Evolutionary conservation across 2,113 vertebrate genomes (phyloP).

Genomic region (Astur gentilis): DNA sequence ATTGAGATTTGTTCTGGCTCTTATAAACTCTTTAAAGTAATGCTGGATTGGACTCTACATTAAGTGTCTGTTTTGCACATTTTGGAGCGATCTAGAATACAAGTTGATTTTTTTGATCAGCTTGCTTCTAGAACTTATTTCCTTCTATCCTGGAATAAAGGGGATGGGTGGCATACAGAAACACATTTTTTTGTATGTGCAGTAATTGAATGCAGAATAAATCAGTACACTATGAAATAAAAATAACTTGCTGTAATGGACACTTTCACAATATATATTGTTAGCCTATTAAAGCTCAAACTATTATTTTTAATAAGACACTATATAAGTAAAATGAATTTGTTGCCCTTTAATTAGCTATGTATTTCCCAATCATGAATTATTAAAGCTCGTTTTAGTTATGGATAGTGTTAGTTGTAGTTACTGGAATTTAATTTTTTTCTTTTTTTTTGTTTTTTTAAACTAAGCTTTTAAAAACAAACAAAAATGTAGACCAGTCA

Average conservation of each 20-base stretch:
- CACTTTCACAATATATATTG: conserved; percentile 38
- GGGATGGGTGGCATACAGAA: not conserved
- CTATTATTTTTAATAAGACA: not conserved
- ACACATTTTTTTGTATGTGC: not conserved
- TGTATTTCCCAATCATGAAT: conserved; percentile 23
- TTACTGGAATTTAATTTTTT: not conserved
- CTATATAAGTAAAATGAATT: not conserved
- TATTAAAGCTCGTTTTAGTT: not conserved
- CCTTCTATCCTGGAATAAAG: not conserved
- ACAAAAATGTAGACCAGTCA: not conserved
- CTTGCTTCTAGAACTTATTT: not conserved
- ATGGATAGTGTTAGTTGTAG: not conserved
- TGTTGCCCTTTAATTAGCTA: conserved; percentile 7
- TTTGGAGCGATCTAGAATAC: not conserved
- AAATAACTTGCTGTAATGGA: conserved; percentile 25
- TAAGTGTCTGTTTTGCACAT: not conserved
- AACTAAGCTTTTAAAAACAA: not conserved
- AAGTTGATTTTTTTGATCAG: not conserved
- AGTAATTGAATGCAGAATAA: conserved; percentile 16
- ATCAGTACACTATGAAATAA: not conserved
- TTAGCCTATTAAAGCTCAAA: conserved; percentile 9
- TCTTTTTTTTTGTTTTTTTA: not conserved
- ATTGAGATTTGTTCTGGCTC: not conserved
- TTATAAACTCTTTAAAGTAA: not conserved
- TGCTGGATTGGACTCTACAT: not conserved